Evolutionary conservation across 2,797 vertebrate genomes (phyloP).

Genomic region (Gambusia yucatana): DNA sequence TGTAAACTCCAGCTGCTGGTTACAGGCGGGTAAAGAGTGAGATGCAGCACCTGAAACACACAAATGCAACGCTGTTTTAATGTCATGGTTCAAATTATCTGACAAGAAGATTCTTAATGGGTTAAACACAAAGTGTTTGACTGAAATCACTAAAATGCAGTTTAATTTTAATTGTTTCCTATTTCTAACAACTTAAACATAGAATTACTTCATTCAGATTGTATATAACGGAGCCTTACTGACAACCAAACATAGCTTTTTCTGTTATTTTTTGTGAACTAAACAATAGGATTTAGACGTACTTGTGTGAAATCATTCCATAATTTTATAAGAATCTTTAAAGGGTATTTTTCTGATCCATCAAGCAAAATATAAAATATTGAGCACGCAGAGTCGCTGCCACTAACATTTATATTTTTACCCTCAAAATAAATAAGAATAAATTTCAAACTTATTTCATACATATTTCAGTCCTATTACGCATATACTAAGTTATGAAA

Average conservation of each 20-base stretch:
- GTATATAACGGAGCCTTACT: background rate
- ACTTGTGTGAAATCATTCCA: background rate
- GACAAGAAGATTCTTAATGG: background rate
- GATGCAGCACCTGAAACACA: constrained; percentile 25
- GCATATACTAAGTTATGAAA: background rate
- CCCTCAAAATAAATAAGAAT: background rate
- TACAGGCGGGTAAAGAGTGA: constrained; percentile 42
- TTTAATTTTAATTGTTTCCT: background rate
- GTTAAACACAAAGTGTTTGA: background rate
- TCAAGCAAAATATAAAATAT: background rate
- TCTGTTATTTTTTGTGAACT: background rate
- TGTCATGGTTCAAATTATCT: background rate
- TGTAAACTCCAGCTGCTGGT: constrained; percentile 58
- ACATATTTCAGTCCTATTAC: background rate
- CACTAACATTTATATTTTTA: background rate
- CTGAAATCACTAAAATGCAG: background rate
- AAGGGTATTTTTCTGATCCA: background rate
- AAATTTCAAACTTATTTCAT: background rate
- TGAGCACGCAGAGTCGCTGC: background rate
- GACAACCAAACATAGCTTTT: background rate
- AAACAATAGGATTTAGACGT: background rate
- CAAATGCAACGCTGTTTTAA: background rate
- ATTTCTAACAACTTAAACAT: no score
- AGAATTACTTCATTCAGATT: no score
- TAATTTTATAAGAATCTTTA: background rate